Evolutionary conservation across 1,140 invertebrate genomes (phyloP).

Genomic region (Cydia splendana): DNA sequence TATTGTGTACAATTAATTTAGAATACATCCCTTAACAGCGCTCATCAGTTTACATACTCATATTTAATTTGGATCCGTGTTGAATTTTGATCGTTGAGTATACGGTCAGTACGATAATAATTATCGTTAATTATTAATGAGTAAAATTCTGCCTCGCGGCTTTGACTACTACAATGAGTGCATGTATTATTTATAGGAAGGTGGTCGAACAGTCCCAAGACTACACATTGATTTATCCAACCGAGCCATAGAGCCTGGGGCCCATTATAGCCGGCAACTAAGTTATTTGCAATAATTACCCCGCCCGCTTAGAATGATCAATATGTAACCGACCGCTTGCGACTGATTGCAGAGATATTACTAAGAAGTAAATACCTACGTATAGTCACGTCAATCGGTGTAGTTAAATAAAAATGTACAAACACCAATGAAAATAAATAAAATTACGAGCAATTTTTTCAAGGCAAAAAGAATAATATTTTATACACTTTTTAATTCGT

Average conservation of each 20-base stretch:
- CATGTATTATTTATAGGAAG: constrained; percentile 56
- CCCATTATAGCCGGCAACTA: constrained; percentile 41
- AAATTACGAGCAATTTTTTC: no score
- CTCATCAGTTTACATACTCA: no score
- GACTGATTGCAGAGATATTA: neutral
- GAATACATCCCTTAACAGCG: no score
- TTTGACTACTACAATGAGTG: constrained; percentile 59
- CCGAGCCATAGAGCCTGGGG: constrained; percentile 44
- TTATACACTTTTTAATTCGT: no score
- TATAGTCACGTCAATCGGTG: neutral
- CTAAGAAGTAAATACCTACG: neutral
- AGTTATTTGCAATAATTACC: constrained; percentile 55
- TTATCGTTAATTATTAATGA: no score
- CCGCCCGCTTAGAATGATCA: constrained; percentile 43
- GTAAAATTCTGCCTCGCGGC: constrained; percentile 51
- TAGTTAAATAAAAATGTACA: no score
- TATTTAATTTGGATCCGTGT: no score
- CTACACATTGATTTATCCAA: constrained; percentile 56
- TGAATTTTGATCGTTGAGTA: no score
- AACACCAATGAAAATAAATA: no score
- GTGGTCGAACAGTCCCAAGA: constrained; percentile 40
- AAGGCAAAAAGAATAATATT: no score
- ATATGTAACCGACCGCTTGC: constrained; percentile 36
- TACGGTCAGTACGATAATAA: constrained; percentile 42
- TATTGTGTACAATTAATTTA: no score